These are phyloP conservation scores for Ceryle rudis DNA, from an alignment of 2,797 vertebrate genomes.

Conservation along the genomic window DNA sequence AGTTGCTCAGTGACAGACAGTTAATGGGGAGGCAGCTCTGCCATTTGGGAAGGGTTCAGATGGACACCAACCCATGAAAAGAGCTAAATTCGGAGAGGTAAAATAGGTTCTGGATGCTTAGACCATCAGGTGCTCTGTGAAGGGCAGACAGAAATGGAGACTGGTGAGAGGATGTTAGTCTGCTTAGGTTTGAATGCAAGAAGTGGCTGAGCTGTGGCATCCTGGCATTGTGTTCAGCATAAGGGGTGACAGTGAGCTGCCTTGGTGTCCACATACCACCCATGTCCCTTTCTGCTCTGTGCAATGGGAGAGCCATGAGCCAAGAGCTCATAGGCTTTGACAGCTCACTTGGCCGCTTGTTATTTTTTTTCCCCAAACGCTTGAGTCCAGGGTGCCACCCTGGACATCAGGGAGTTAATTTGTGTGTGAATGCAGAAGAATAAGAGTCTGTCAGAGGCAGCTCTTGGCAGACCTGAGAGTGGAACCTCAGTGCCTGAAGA, in stretches of 20 bases:
- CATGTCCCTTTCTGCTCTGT: neutral
- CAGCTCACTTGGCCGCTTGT: neutral
- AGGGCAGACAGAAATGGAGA: neutral
- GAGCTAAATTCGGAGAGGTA: neutral
- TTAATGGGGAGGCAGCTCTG: neutral
- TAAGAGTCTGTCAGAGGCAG: neutral
- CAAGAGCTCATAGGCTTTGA: neutral
- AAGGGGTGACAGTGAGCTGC: neutral
- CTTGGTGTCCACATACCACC: neutral
- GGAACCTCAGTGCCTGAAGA: neutral
- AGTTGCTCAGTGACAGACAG: neutral
- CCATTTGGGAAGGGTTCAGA: constrained; percentile 43
- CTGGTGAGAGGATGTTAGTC: neutral
- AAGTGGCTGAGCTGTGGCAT: fast-evolving
- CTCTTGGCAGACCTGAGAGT: neutral
- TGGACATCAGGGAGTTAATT: neutral
- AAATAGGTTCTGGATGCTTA: neutral
- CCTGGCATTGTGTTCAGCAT: fast-evolving
- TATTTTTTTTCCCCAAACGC: neutral
- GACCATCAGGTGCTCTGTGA: neutral
- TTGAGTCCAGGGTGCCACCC: fast-evolving
- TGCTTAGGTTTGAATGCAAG: neutral
- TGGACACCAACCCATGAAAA: neutral
- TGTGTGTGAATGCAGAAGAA: neutral
- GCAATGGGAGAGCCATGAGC: neutral